Conservation (phyloP, 2,113 vertebrate species). For the Lates calcarifer region DNA sequence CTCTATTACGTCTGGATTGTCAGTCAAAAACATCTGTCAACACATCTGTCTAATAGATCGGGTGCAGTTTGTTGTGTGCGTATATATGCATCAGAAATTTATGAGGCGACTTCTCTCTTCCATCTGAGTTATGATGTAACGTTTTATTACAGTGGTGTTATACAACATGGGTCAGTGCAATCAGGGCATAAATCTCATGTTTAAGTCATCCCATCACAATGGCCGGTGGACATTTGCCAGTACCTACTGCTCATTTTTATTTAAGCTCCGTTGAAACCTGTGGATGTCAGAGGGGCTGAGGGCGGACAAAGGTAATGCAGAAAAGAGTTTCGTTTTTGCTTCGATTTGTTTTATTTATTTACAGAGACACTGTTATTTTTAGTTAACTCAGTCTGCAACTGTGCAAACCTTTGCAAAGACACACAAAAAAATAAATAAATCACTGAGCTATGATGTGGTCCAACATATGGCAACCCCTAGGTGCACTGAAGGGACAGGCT, state of each 20-base stretch:
- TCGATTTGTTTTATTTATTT: not conserved
- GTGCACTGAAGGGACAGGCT: not conserved
- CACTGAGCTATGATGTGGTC: not conserved
- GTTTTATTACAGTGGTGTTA: constrained; percentile 52
- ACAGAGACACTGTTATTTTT: not conserved
- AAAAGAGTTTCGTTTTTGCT: not conserved
- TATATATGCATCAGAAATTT: constrained; percentile 17
- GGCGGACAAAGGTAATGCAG: not conserved
- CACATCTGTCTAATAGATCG: not conserved
- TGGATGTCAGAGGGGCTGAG: not conserved
- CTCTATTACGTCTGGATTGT: not conserved
- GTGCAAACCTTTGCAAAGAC: constrained; percentile 1
- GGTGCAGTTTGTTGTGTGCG: constrained; percentile 5
- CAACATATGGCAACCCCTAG: not conserved
- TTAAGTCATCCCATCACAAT: constrained; percentile 41
- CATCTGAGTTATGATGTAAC: constrained; percentile 34
- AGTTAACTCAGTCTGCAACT: not conserved
- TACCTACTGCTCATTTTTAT: not conserved
- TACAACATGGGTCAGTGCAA: constrained; percentile 52
- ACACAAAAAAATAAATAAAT: not conserved
- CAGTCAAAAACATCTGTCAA: constrained; percentile 8
- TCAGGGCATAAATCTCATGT: constrained; percentile 48
- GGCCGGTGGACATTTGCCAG: constrained; percentile 34
- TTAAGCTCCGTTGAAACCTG: not conserved
- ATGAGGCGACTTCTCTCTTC: constrained; percentile 11